phyloP scores from a whole-genome alignment of 2,113 vertebrate genomes.

The Erythrolamprus reginae region DNA sequence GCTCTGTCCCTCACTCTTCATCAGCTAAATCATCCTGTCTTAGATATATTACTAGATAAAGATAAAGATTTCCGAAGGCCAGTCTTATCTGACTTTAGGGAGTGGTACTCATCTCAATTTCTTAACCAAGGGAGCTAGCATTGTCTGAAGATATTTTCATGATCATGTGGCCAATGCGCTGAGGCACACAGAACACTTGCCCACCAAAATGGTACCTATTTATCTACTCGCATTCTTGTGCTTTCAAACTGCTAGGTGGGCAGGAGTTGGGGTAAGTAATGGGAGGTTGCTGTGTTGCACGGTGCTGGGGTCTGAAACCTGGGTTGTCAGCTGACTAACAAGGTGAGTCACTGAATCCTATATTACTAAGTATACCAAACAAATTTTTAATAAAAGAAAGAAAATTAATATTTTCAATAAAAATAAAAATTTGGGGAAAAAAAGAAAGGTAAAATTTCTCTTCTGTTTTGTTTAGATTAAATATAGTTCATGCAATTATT shows the following conservation, averaged over 20 bases:
- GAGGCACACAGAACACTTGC: background rate
- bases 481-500: background rate
- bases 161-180: background rate
- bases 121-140: background rate
- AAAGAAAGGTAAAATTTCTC: background rate
- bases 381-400: background rate
- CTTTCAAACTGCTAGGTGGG: background rate
- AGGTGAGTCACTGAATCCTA: background rate
- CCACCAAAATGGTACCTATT: background rate
- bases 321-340: background rate
- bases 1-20: background rate
- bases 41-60: background rate
- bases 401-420: background rate
- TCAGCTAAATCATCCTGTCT: background rate
- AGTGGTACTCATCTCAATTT: background rate
- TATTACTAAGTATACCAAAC: background rate
- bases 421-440: background rate
- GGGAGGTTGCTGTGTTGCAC: background rate
- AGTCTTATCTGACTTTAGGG: background rate
- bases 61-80: background rate
- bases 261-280: background rate
- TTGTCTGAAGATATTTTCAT: background rate
- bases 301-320: background rate
- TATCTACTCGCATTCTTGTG: background rate
- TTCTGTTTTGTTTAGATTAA: background rate